A percentile compares a stretch with the other conserved stretches of the same genome.
Evolutionary conservation across 2,888 invertebrate genomes (phyloP).

Genomic region (Pegoplata infirma): DNA sequence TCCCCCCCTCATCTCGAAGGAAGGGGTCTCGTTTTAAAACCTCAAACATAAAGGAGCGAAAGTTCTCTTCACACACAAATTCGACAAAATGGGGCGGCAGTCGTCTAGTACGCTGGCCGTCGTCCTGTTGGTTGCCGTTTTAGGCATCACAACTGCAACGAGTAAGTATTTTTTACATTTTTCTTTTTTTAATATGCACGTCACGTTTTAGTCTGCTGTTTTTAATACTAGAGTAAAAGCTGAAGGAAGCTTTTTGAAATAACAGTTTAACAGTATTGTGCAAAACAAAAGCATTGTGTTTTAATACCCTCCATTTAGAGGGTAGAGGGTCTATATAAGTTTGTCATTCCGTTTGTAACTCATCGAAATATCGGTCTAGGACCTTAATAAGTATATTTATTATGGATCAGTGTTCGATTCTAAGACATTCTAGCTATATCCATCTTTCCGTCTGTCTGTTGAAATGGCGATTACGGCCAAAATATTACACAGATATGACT

Average conservation of each 20-base stretch:
- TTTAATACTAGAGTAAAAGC: not conserved
- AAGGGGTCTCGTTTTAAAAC: slow-evolving; percentile 29
- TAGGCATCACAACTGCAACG: slow-evolving; percentile 74
- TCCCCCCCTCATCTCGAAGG: slow-evolving; percentile 7
- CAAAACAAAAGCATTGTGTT: no score
- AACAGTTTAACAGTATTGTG: no score
- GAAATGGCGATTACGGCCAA: no score
- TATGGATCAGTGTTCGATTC: no score
- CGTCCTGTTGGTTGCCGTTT: slow-evolving; percentile 73
- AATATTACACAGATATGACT: no score
- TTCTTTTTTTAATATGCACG: not conserved
- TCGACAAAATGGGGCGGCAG: slow-evolving; percentile 75
- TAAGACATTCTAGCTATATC: no score
- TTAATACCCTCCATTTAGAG: no score
- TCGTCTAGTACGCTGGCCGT: slow-evolving; percentile 75
- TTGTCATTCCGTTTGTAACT: no score
- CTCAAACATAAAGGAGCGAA: slow-evolving; percentile 20
- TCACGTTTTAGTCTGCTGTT: slow-evolving; percentile 30
- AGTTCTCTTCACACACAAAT: slow-evolving; percentile 41
- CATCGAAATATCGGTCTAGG: no score
- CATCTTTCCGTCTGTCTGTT: no score
- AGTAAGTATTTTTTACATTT: slow-evolving; percentile 72
- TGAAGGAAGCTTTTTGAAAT: not conserved
- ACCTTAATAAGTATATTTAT: no score
- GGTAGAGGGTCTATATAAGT: no score